These are phyloP conservation scores for Heterohyrax brucei DNA, from an alignment of 2,797 vertebrate genomes.

Conservation along the genomic window DNA sequence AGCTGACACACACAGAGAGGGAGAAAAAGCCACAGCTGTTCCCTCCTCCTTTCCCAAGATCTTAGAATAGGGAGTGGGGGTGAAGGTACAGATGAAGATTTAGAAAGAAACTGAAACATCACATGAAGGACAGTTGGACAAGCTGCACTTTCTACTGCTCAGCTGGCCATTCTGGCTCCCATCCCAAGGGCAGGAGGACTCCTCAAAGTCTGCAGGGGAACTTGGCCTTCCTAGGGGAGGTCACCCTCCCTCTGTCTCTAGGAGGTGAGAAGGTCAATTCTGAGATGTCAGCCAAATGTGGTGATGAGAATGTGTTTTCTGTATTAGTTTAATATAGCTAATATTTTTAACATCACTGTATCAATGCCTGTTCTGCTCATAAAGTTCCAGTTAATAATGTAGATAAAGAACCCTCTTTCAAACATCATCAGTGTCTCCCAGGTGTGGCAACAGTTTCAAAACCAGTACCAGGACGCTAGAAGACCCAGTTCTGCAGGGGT, in stretches of 20 bases:
- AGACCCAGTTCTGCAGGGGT: background rate
- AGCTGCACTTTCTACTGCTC: too few relatives aligned
- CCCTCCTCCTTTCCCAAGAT: too few relatives aligned
- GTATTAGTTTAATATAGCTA: background rate
- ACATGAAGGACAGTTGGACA: too few relatives aligned
- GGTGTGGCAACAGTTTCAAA: background rate
- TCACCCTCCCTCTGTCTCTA: background rate
- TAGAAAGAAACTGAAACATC: too few relatives aligned
- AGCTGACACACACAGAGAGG: too few relatives aligned
- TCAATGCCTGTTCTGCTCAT: slow-evolving; percentile 17
- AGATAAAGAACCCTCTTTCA: background rate
- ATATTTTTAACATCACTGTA: background rate
- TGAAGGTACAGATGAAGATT: too few relatives aligned
- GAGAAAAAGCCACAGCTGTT: too few relatives aligned
- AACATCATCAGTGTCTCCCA: slow-evolving; percentile 8
- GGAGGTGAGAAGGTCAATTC: background rate
- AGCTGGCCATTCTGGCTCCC: too few relatives aligned
- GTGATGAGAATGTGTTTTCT: background rate
- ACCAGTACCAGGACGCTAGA: background rate
- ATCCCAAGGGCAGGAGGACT: too few relatives aligned
- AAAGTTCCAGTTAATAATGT: background rate
- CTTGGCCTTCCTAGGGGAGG: background rate
- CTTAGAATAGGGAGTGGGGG: too few relatives aligned
- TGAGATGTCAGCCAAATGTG: background rate
- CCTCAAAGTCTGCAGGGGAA: too few relatives aligned